phyloP scores from a whole-genome alignment of 2,113 vertebrate species.

The Columba livia region DNA sequence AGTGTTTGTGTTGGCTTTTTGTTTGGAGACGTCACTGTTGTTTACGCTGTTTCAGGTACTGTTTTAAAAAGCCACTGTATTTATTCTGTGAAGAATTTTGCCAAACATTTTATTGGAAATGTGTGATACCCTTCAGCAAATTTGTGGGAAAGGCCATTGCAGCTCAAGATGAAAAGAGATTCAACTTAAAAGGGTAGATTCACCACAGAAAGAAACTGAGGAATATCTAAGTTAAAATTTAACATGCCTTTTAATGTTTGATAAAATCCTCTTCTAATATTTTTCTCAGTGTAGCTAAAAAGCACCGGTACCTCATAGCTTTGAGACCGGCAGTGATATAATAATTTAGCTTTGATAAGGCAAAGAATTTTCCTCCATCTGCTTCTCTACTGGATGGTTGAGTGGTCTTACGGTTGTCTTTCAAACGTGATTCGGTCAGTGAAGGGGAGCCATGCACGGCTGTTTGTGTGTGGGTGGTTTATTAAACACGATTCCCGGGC shows the following conservation, averaged over 20 bases:
- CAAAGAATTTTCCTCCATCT: background rate
- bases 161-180: background rate
- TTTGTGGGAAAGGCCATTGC: background rate
- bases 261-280: background rate
- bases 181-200: background rate
- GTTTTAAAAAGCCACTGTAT: background rate
- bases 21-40: background rate
- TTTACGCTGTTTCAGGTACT: background rate
- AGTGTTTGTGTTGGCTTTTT: background rate
- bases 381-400: background rate
- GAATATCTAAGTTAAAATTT: background rate
- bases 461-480: background rate
- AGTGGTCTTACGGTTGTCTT: background rate
- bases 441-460: background rate
- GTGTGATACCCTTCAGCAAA: background rate
- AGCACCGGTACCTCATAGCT: background rate
- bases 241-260: background rate
- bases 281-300: background rate
- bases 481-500: background rate
- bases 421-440: background rate
- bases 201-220: background rate
- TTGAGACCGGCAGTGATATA: background rate
- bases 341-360: constrained; percentile 9
- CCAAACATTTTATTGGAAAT: background rate
- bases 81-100: background rate